Conservation (phyloP, 2,113 vertebrate genomes). For the Corydoras sp. region DNA sequence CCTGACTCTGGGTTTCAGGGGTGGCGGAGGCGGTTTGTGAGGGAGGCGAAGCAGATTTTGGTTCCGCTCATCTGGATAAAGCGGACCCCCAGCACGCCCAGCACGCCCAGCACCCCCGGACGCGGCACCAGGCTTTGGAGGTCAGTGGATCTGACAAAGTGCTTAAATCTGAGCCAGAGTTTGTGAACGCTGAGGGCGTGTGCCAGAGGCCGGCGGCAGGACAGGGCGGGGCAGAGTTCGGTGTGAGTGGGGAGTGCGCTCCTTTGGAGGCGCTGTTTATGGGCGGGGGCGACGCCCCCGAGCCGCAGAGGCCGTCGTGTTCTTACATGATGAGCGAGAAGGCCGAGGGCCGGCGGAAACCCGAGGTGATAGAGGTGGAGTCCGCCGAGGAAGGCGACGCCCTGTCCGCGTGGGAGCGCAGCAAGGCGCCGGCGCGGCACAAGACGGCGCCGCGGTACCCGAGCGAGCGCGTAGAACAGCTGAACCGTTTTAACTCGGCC, state of each 20-base stretch:
- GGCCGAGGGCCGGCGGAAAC: conserved; percentile 25
- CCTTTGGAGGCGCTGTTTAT: conserved; percentile 50
- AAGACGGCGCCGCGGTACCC: conserved; percentile 24
- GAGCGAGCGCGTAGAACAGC: conserved; percentile 12
- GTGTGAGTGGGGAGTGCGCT: conserved; percentile 41
- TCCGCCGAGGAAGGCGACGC: conserved; percentile 45
- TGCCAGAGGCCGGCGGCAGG: conserved; percentile 33
- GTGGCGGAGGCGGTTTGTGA: conserved; percentile 41
- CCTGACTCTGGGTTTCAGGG: conserved; percentile 40
- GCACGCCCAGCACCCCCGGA: conserved; percentile 38
- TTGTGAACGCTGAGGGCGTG: conserved; percentile 39
- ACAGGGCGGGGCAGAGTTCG: conserved; percentile 28
- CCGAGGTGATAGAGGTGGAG: conserved; percentile 46
- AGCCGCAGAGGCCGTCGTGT: conserved; percentile 29
- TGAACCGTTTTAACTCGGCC: conserved; percentile 23
- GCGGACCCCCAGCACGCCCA: conserved; percentile 9
- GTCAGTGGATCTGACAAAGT: conserved; percentile 68
- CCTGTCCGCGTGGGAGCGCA: conserved; percentile 32
- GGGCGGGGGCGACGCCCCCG: conserved; percentile 26
- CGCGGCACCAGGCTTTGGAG: conserved; percentile 52
- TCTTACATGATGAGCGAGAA: conserved; percentile 34
- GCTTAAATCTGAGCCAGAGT: conserved; percentile 58
- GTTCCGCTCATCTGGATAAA: conserved; percentile 35
- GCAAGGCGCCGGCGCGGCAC: conserved; percentile 13
- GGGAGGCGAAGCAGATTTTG: conserved; percentile 30